Evolutionary conservation across 1,140 invertebrate species (phyloP).

Genomic region (Drosophila subobscura): DNA sequence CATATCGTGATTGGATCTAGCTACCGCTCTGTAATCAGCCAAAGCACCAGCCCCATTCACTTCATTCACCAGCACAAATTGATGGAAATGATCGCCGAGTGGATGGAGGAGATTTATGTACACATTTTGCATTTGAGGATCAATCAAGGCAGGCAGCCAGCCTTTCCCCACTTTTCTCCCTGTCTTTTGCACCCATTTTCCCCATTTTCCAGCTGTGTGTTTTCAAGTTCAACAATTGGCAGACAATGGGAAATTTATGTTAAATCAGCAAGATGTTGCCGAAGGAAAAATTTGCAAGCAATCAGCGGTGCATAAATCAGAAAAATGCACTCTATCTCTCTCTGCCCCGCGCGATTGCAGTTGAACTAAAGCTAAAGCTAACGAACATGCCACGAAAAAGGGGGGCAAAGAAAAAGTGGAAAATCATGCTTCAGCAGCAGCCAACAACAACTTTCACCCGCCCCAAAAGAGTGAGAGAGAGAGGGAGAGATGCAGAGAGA

Average conservation of each 20-base stretch:
- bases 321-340: slow-evolving; percentile 32
- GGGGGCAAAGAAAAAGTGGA: slow-evolving; percentile 71
- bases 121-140: slow-evolving; percentile 19
- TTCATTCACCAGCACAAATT: slow-evolving; percentile 8
- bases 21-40: slow-evolving; percentile 10
- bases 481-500: slow-evolving; percentile 17
- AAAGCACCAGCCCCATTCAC: slow-evolving; percentile 1
- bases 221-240: slow-evolving; percentile 60
- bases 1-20: no score
- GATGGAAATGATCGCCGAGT: slow-evolving; percentile 1
- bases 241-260: slow-evolving; percentile 70
- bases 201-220: slow-evolving; percentile 20
- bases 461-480: slow-evolving; percentile 18
- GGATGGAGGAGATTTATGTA: not conserved
- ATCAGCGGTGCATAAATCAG: slow-evolving; percentile 70
- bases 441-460: slow-evolving; percentile 77
- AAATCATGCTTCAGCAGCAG: slow-evolving; percentile 65
- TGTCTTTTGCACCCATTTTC: slow-evolving; percentile 31
- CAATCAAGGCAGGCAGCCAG: not conserved
- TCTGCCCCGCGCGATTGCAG: slow-evolving; percentile 18
- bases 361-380: slow-evolving; percentile 17
- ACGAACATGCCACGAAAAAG: slow-evolving; percentile 36
- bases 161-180: slow-evolving; percentile 46
- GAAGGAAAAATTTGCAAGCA: slow-evolving; percentile 56
- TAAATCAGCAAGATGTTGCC: slow-evolving; percentile 12